phyloP scores from a whole-genome alignment of 2,888 invertebrate species.

The Tineola bisselliella region DNA sequence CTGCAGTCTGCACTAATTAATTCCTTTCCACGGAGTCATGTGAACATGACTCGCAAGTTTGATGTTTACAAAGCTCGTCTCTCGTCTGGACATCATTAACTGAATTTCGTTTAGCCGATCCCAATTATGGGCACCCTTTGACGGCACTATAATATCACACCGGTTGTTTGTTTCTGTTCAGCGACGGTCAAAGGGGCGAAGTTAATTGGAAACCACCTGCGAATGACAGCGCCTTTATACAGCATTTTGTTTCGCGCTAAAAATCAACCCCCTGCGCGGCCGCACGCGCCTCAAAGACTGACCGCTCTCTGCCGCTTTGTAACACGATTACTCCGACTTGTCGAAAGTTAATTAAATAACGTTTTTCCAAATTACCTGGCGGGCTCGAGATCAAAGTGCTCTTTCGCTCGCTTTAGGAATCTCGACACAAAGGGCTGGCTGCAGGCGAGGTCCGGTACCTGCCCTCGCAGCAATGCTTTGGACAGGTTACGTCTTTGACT shows the following conservation, averaged over 20 bases:
- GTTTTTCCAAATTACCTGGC: conserved; percentile 65
- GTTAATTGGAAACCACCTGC: conserved; percentile 66
- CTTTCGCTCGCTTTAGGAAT: conserved; percentile 43
- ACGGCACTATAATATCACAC: conserved; percentile 9
- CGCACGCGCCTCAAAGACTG: conserved; percentile 47
- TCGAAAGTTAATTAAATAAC: conserved; percentile 69
- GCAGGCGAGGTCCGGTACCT: conserved; percentile 43
- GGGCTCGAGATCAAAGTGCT: conserved; percentile 56
- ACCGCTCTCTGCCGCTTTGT: conserved; percentile 59
- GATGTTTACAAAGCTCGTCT: conserved; percentile 7
- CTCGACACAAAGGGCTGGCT: conserved; percentile 56
- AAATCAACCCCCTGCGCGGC: conserved; percentile 45
- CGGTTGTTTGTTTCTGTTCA: conserved; percentile 11
- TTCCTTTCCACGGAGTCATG: conserved; percentile 4
- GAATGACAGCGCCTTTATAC: conserved; percentile 63
- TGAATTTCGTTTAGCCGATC: conserved; percentile 10
- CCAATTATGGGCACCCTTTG: conserved; percentile 10
- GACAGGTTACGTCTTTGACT: conserved; percentile 48
- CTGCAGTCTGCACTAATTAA: conserved; percentile 4
- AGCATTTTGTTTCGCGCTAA: conserved; percentile 53
- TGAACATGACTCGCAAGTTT: conserved; percentile 8
- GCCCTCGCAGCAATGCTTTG: conserved; percentile 40
- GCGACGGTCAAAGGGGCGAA: conserved; percentile 59
- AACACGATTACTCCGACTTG: conserved; percentile 65
- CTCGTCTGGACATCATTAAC: conserved; percentile 9